These are phyloP conservation scores for Semicossyphus pulcher DNA, from an alignment of 2,113 vertebrate species.

Conservation along the genomic window DNA sequence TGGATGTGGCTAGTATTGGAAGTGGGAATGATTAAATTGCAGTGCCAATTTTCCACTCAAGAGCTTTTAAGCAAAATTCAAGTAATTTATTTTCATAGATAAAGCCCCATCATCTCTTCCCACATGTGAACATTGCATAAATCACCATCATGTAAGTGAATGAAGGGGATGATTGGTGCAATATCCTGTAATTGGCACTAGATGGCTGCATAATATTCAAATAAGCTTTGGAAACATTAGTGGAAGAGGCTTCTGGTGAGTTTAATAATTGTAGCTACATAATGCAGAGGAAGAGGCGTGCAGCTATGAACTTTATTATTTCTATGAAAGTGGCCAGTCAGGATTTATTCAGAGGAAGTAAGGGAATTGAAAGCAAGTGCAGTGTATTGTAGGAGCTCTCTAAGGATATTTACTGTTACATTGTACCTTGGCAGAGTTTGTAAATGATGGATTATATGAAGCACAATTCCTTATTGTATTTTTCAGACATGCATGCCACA, in stretches of 20 bases:
- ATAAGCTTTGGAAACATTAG: constrained; percentile 66
- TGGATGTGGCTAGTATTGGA: constrained; percentile 86
- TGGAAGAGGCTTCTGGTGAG: constrained; percentile 56
- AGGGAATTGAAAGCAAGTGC: constrained; percentile 29
- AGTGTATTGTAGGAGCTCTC: constrained; percentile 41
- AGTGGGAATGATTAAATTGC: constrained; percentile 73
- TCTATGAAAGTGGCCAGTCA: constrained; percentile 55
- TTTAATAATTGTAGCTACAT: constrained; percentile 49
- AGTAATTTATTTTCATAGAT: constrained; percentile 66
- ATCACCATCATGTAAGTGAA: constrained; percentile 73
- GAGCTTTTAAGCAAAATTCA: constrained; percentile 70
- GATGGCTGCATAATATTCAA: constrained; percentile 87
- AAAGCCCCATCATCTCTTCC: constrained; percentile 63
- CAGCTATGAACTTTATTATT: constrained; percentile 62
- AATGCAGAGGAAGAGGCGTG: constrained; percentile 32
- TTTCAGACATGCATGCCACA: constrained; percentile 51
- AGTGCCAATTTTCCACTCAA: constrained; percentile 76
- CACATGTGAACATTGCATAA: constrained; percentile 71
- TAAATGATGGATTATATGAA: constrained; percentile 75
- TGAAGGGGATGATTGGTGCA: constrained; percentile 80
- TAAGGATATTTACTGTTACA: constrained; percentile 25
- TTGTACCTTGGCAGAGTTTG: constrained; percentile 57
- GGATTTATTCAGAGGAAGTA: constrained; percentile 45
- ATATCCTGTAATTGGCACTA: constrained; percentile 87
- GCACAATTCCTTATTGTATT: constrained; percentile 80